Evolutionary conservation across 1,140 invertebrate genomes (phyloP).

Genomic region (Mylabris phalerata): DNA sequence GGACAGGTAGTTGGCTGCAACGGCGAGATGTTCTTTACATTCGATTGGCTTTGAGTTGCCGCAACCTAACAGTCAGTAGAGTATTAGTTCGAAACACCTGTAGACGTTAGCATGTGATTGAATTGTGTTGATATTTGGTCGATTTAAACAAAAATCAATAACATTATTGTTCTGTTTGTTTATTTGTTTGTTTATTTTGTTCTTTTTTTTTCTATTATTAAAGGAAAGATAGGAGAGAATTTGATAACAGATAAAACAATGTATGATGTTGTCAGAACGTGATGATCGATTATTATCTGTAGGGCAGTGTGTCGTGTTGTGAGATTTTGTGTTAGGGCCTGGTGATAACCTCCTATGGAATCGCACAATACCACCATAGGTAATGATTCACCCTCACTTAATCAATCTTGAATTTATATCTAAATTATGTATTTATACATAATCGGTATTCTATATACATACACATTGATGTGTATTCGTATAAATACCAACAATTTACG

Average conservation of each 20-base stretch:
- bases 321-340: conserved; percentile 14
- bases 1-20: conserved; percentile 20
- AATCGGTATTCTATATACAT: too few relatives aligned
- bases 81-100: conserved; percentile 44
- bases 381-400: too few relatives aligned
- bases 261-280: conserved; percentile 27
- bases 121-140: conserved; percentile 20
- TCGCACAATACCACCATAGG: too few relatives aligned
- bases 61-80: conserved; percentile 42
- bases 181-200: too few relatives aligned
- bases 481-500: too few relatives aligned
- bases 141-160: too few relatives aligned
- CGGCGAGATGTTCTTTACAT: conserved; percentile 26
- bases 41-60: conserved; percentile 35
- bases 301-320: conserved; percentile 35
- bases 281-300: conserved; percentile 25
- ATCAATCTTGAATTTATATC: too few relatives aligned
- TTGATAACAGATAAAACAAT: conserved; percentile 2
- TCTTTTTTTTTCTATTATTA: too few relatives aligned
- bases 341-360: background rate
- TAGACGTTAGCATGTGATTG: conserved; percentile 42
- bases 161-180: too few relatives aligned
- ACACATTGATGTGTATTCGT: too few relatives aligned
- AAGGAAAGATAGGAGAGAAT: too few relatives aligned
- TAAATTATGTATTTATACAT: too few relatives aligned